Evolutionary conservation across 2,888 invertebrate species (phyloP), one percentile per base, ranked within the genome.

Genomic region (Philaethria dido): DNA sequence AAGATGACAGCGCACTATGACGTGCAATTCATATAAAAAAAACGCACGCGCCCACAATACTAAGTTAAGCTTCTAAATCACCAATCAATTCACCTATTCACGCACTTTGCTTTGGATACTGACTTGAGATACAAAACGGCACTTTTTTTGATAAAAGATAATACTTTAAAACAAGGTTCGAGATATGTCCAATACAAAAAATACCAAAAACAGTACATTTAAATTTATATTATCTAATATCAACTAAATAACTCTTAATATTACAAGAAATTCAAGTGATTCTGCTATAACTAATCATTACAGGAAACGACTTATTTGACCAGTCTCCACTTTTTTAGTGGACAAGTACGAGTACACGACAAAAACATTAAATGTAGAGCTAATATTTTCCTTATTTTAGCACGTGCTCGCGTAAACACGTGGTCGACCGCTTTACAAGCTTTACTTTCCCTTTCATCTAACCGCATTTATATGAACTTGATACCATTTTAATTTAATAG

Each of bases 371-470:
- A 33, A 52, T 33, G 13, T 16, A 9, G 29, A 52, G 52, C 11
- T 16, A 36, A 55, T 20, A 42, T 25, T 42, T 57, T 42, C 45
- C 44, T 29, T 29, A 45, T 45, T 29, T 33, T 16, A 45, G 29
- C 60, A 60, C 60, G 60, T 60, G 60, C 18, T 44, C 60, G 25
- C 2, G 45, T n/a, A 45, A 29, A 33, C 60, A 45, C 60, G 60
- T 60, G 45, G 25, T 45, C 44, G 29, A 60, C 44, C 45, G 60
- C 45, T 60, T 60, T 44, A 60, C 60, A 45, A 42, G 39, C 42
- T 29, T 8, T 18, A 45, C 60, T 60, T 60, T 60, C 60, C 45
- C 44, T 60, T 60, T 60, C 60, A 45, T 60, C 57, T 42, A 42
- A 57, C 57, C 57, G 39, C 42, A 22, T 57, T 57, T 57, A 57